Evolutionary conservation across 1,140 invertebrate genomes (phyloP).

Genomic region (Diprion similis): DNA sequence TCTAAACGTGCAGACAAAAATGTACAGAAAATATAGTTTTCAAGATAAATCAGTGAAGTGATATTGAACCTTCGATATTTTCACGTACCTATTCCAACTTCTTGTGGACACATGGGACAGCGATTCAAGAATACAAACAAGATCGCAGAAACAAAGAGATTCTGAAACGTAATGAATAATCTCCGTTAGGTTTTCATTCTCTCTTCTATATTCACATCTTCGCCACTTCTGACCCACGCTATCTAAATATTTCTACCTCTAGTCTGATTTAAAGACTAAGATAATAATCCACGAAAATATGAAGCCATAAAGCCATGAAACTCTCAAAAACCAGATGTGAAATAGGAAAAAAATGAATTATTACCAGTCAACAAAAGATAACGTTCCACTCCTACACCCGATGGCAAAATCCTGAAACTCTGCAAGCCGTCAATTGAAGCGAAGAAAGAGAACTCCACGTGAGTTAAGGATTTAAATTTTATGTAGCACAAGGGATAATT

Average conservation of each 20-base stretch:
- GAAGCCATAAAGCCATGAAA: not conserved
- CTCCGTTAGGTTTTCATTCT: not conserved
- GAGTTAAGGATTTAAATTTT: not conserved
- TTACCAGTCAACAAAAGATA: not conserved
- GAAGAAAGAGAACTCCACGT: not conserved
- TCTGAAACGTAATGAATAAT: too few relatives aligned
- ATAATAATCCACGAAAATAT: not conserved
- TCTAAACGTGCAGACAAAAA: not conserved
- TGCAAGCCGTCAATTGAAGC: not conserved
- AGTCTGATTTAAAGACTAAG: not conserved
- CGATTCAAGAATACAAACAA: not conserved
- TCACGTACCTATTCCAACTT: not conserved
- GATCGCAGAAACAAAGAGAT: slow-evolving; percentile 2
- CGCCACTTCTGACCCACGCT: not conserved
- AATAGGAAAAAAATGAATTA: not conserved
- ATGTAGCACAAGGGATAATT: not conserved
- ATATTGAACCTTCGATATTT: not conserved
- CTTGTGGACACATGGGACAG: not conserved
- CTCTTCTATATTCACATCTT: not conserved
- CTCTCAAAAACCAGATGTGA: not conserved
- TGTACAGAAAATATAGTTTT: not conserved
- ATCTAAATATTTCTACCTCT: not conserved
- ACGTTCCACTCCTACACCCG: not conserved
- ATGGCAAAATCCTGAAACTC: not conserved
- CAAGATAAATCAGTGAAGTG: not conserved